Evolutionary conservation across 2,797 vertebrate genomes (phyloP), one percentile per base, ranked within the genome.

Genomic region (Melanotaenia trifasciata): DNA sequence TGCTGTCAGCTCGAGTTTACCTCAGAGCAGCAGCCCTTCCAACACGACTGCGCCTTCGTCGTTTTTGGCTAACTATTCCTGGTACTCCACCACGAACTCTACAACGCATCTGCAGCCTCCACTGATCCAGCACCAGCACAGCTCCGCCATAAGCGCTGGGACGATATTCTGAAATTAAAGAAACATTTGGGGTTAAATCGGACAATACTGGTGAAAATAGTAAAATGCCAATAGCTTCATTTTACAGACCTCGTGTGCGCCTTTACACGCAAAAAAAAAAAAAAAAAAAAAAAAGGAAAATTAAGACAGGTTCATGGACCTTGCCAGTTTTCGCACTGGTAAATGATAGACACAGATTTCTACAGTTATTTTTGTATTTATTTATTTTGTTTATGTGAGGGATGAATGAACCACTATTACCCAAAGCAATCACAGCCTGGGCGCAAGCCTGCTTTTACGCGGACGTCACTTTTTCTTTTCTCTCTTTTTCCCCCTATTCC

Each of bases 31-130:
- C 88, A 96, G 96, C 89, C 96, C 96, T 3, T 94, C 94, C 80
- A 93, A 90, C 92, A 92, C 89, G 67, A 91, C 93, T 24, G 94
- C 95, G 67, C 93, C 95, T 4, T 94, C 97, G 0, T 97, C 97
- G 5, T 98, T 98, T 85, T 92, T 98, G 90, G 94, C 96, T 26
- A 98, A 95, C 93, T 98, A 99, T 89, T 96, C 96, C 64, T 98
- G 98, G 98, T 99, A 97, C 83, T 96, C 96, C 36, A 91, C 94
- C 47, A 95, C 97, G 74, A 95, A 93, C 90, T 94, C 95, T 67
- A 75, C 93, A 1, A 76, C 95, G 51, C 96, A 97, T 90, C 93
- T 98, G 78, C 95, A 95, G 85, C 89, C 96, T 40, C 18, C 93
- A 90, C 94, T 97, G 10, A 89, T 96, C 54, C 95, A 96, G 71